phyloP scores from a whole-genome alignment of 2,113 vertebrate genomes.

The Bucco capensis region DNA sequence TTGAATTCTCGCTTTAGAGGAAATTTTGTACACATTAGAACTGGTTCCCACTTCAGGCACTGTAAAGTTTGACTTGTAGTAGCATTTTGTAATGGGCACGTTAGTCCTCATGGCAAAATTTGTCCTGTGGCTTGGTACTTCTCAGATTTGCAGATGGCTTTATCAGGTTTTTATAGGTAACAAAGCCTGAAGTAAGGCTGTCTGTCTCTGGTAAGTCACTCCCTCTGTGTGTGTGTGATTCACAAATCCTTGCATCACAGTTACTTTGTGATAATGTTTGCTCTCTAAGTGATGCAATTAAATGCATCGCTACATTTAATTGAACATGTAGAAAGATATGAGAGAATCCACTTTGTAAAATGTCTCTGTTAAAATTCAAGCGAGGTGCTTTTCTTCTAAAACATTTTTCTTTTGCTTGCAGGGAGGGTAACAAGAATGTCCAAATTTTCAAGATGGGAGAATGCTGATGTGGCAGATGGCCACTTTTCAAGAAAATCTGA shows the following conservation, averaged over 20 bases:
- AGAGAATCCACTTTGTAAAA: neutral
- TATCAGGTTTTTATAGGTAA: neutral
- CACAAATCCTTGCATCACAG: neutral
- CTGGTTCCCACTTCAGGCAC: neutral
- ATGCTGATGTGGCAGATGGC: neutral
- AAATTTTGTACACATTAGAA: neutral
- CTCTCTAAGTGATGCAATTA: neutral
- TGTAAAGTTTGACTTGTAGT: neutral
- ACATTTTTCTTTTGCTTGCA: conserved; percentile 35
- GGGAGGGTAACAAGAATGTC: neutral
- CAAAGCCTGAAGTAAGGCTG: neutral
- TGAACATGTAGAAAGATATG: neutral
- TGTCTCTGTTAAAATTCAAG: neutral
- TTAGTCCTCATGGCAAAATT: neutral
- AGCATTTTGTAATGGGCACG: neutral
- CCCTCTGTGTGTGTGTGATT: neutral
- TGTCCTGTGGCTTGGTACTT: neutral
- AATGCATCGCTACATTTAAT: neutral
- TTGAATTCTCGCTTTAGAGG: neutral
- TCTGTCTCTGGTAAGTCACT: neutral
- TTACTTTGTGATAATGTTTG: neutral
- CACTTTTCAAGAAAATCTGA: neutral
- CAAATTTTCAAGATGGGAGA: neutral
- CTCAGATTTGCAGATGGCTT: neutral
- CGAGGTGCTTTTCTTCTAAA: neutral